phyloP scores from a whole-genome alignment of 2,888 invertebrate species.

The Perithous albicinctus region DNA sequence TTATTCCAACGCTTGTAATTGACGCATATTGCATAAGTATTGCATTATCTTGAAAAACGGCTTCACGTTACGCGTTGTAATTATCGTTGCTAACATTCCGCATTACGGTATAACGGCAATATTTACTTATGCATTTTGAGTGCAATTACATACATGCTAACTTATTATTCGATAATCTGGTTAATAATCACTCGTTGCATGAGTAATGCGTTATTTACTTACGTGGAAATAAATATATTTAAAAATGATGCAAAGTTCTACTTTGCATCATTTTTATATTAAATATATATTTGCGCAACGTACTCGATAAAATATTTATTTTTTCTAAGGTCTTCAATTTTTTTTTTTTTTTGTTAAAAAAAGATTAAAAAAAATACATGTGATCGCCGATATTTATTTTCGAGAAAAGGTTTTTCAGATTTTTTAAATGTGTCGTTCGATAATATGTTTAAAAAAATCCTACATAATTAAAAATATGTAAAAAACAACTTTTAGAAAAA shows the following conservation, averaged over 20 bases:
- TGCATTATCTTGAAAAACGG: background rate
- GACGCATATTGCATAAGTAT: constrained; percentile 25
- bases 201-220: background rate
- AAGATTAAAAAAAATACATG: too few species aligned
- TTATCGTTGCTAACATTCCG: constrained; percentile 2
- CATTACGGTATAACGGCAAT: constrained; percentile 19
- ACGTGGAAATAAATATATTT: background rate
- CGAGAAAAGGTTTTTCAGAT: too few species aligned
- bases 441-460: too few species aligned
- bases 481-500: too few species aligned
- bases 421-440: too few species aligned
- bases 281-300: too few species aligned
- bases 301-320: too few species aligned
- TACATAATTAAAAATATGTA: too few species aligned
- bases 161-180: constrained; percentile 11
- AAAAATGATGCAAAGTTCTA: too few species aligned
- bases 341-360: too few species aligned
- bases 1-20: constrained; percentile 9
- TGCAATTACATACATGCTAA: background rate
- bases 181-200: background rate
- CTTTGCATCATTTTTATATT: background rate
- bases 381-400: too few species aligned
- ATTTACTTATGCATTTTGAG: constrained; percentile 20
- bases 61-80: background rate
- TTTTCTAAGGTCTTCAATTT: too few species aligned